Percentiles rank a stretch among this genome's conserved stretches.
Conservation (phyloP, 2,888 invertebrate species). For the Crematogaster levior region DNA sequence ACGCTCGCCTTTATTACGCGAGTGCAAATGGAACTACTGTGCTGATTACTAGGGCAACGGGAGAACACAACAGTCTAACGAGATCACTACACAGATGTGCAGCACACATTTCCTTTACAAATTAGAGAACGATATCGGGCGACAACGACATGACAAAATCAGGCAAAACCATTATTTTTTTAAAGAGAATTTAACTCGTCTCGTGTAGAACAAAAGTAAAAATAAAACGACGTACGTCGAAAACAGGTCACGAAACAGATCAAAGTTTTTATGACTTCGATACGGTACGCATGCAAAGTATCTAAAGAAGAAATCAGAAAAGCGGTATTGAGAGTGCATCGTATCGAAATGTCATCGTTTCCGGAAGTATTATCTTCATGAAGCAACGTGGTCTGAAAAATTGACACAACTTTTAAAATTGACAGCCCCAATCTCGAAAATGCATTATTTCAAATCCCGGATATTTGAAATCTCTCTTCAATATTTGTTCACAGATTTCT, state of each 20-base stretch:
- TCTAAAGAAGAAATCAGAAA: neutral
- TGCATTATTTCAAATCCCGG: neutral
- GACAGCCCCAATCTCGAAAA: neutral
- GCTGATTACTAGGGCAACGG: neutral
- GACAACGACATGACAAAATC: neutral
- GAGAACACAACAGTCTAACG: neutral
- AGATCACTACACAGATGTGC: neutral
- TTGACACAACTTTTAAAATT: neutral
- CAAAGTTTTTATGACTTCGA: neutral
- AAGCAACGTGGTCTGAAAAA: neutral
- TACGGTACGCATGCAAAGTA: neutral
- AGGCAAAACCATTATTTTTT: neutral
- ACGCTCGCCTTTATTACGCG: conserved; percentile 7
- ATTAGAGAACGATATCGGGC: neutral
- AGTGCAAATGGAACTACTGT: neutral
- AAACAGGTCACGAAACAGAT: conserved; percentile 7
- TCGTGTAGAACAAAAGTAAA: neutral
- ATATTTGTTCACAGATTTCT: neutral
- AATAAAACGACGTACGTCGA: no score
- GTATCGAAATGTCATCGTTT: neutral
- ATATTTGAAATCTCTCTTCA: neutral
- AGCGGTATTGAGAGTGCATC: neutral
- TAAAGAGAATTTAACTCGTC: neutral
- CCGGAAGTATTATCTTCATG: neutral
- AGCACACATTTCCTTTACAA: neutral